Conservation (phyloP, 2,113 vertebrate genomes). For the Lanius ludovicianus region DNA sequence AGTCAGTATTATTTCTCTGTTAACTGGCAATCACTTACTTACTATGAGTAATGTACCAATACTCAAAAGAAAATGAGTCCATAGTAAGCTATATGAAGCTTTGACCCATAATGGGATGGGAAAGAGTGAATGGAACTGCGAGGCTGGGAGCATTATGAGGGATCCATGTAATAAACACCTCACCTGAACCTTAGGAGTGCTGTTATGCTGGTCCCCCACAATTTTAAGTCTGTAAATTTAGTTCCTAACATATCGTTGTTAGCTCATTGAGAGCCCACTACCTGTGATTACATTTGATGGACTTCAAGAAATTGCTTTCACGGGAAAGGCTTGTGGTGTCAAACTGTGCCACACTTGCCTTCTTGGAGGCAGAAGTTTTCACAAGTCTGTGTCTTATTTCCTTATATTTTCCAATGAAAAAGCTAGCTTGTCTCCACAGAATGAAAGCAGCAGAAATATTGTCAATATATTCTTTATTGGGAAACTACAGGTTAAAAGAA, state of each 20-base stretch:
- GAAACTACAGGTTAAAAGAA: background rate
- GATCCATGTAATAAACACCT: background rate
- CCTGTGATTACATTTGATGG: background rate
- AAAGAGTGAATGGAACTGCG: background rate
- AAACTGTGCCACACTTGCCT: background rate
- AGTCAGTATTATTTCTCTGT: background rate
- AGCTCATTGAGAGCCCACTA: background rate
- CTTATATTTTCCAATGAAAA: background rate
- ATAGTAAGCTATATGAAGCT: background rate
- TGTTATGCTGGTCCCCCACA: background rate
- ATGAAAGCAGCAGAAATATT: background rate
- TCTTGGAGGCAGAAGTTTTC: background rate
- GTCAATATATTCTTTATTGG: background rate
- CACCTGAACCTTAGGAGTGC: background rate
- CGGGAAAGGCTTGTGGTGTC: background rate
- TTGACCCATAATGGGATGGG: background rate
- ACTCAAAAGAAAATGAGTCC: background rate
- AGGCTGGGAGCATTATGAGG: background rate
- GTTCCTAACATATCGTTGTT: background rate
- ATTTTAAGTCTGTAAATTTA: background rate
- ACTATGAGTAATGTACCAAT: background rate
- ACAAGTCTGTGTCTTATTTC: background rate
- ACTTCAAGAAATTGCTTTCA: background rate
- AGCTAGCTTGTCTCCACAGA: background rate
- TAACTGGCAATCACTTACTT: slow-evolving; percentile 49